These are phyloP conservation scores for Meganola albula DNA, from an alignment of 2,888 invertebrate species.

Conservation along the genomic window DNA sequence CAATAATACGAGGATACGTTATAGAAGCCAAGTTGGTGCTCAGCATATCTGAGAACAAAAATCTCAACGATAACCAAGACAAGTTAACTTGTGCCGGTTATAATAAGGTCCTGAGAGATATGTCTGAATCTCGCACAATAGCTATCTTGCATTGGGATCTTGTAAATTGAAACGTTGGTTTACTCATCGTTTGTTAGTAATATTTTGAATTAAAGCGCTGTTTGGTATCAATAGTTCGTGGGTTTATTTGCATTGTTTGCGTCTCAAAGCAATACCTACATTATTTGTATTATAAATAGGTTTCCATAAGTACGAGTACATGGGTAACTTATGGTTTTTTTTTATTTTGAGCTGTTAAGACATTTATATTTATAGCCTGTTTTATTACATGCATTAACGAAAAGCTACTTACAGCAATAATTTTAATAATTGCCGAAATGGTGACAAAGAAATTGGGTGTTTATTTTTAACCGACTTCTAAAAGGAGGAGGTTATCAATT, in stretches of 20 bases:
- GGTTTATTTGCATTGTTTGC: conserved; percentile 8
- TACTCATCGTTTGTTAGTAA: conserved; percentile 49
- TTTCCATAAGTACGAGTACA: no score
- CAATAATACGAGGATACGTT: conserved; percentile 43
- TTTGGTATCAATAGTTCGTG: conserved; percentile 14
- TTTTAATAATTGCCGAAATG: no score
- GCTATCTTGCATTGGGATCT: conserved; percentile 64
- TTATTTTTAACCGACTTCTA: no score
- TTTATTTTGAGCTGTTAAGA: no score
- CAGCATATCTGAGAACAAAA: conserved; percentile 63
- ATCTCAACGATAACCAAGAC: conserved; percentile 68
- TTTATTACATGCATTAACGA: no score
- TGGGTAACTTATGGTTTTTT: no score
- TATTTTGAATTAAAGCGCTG: conserved; percentile 27
- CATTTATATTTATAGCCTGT: no score
- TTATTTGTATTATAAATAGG: no score
- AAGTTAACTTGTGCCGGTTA: conserved; percentile 69
- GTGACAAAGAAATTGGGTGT: no score
- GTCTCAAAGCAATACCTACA: no score
- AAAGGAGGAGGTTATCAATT: no score
- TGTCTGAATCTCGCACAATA: conserved; percentile 59
- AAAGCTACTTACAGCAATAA: no score
- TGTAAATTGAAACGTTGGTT: conserved; percentile 71
- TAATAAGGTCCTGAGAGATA: conserved; percentile 63
- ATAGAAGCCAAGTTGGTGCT: conserved; percentile 33